These are phyloP conservation scores for Orussus abietinus DNA, from an alignment of 1,140 invertebrate genomes.

Conservation along the genomic window DNA sequence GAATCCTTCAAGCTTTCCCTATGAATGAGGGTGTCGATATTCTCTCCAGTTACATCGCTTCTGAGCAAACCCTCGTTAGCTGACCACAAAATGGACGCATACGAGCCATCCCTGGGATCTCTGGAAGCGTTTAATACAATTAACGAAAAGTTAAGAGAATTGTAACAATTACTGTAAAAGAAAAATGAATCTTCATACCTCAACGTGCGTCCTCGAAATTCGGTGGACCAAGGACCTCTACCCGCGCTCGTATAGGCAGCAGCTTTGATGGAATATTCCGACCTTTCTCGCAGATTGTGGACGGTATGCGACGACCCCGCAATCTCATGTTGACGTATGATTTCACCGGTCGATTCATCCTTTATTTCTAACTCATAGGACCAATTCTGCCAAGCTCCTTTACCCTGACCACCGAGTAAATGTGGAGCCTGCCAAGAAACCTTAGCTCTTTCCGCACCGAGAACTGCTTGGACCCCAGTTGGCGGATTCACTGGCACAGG, in stretches of 20 bases:
- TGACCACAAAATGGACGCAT: conserved; percentile 67
- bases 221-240: conserved; percentile 74
- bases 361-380: conserved; percentile 75
- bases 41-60: conserved; percentile 72
- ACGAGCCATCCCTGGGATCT: conserved; percentile 40
- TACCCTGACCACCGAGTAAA: conserved; percentile 72
- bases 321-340: conserved; percentile 56
- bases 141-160: no score
- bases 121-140: conserved; percentile 28
- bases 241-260: conserved; percentile 73
- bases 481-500: conserved; percentile 76
- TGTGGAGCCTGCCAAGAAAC: conserved; percentile 77
- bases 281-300: conserved; percentile 65
- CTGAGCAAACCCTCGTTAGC: conserved; percentile 65
- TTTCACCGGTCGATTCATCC: conserved; percentile 55
- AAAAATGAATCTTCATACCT: conserved; percentile 26
- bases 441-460: conserved; percentile 69
- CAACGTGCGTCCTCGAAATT: conserved; percentile 67
- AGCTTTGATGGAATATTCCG: conserved; percentile 73
- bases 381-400: conserved; percentile 81
- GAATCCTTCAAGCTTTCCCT: conserved; percentile 51
- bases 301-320: conserved; percentile 63
- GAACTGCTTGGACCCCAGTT: conserved; percentile 70
- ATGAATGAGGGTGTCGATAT: conserved; percentile 62
- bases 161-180: not conserved